phyloP scores from a whole-genome alignment of 2,888 invertebrate genomes.

The Litoditis marina region DNA sequence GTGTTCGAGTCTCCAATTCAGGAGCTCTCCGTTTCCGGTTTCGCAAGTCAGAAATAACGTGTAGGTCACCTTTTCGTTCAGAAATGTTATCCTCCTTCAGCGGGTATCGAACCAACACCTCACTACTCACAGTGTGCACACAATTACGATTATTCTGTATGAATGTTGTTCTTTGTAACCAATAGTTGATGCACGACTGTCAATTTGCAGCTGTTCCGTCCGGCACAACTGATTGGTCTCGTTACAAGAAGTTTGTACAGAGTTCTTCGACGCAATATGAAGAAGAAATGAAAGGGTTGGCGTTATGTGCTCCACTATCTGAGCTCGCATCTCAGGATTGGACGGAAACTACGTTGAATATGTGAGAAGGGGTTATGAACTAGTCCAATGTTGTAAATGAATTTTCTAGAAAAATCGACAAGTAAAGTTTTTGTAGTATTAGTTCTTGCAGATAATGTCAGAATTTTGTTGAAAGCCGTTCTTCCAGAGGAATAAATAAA shows the following conservation, averaged over 20 bases:
- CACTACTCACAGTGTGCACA: no score
- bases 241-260: neutral
- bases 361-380: neutral
- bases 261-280: neutral
- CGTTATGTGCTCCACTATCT: neutral
- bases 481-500: no score
- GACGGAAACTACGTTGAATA: neutral
- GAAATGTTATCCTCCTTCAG: neutral
- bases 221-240: neutral
- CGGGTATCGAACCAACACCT: no score
- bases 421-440: no score
- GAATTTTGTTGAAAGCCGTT: no score
- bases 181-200: no score
- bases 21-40: constrained; percentile 10
- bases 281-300: neutral
- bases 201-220: neutral
- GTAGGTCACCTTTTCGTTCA: neutral
- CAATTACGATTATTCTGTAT: no score
- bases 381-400: no score
- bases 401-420: no score
- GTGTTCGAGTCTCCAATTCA: constrained; percentile 4
- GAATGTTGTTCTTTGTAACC: no score
- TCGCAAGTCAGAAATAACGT: constrained; percentile 4
- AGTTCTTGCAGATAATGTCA: no score
- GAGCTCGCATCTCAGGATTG: neutral